These are phyloP conservation scores for Crypturellus undulatus DNA, from an alignment of 2,113 vertebrate species.

Conservation along the genomic window DNA sequence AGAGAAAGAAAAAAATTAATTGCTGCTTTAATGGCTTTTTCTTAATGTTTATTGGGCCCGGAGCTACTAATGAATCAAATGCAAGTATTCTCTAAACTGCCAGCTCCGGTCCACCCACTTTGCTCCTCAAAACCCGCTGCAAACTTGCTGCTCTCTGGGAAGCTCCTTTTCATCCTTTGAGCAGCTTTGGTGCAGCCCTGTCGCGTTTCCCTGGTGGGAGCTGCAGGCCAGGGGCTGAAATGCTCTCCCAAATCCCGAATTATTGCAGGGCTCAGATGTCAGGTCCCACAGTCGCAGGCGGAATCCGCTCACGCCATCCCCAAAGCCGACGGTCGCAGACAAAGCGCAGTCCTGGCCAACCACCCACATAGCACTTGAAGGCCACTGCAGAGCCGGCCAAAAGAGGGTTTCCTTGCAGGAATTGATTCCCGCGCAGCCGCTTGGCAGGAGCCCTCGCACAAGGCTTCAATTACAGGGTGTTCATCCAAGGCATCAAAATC, in stretches of 20 bases:
- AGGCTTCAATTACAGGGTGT: neutral
- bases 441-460: neutral
- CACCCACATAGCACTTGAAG: neutral
- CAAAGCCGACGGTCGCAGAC: fast-evolving
- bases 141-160: neutral
- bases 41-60: slow-evolving; percentile 42
- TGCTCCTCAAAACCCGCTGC: neutral
- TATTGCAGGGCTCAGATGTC: neutral
- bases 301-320: neutral
- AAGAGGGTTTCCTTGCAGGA: neutral
- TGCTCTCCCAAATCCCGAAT: fast-evolving
- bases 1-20: neutral
- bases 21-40: slow-evolving; percentile 48
- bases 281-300: neutral
- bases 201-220: fast-evolving
- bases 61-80: slow-evolving; percentile 57
- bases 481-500: neutral
- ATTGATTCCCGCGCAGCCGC: neutral
- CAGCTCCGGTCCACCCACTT: slow-evolving; percentile 30
- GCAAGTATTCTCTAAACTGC: neutral
- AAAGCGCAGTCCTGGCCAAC: neutral
- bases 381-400: neutral
- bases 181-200: neutral
- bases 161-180: neutral
- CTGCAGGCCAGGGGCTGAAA: fast-evolving